phyloP scores from a whole-genome alignment of 2,888 invertebrate genomes.

The Lomographa bimaculata region DNA sequence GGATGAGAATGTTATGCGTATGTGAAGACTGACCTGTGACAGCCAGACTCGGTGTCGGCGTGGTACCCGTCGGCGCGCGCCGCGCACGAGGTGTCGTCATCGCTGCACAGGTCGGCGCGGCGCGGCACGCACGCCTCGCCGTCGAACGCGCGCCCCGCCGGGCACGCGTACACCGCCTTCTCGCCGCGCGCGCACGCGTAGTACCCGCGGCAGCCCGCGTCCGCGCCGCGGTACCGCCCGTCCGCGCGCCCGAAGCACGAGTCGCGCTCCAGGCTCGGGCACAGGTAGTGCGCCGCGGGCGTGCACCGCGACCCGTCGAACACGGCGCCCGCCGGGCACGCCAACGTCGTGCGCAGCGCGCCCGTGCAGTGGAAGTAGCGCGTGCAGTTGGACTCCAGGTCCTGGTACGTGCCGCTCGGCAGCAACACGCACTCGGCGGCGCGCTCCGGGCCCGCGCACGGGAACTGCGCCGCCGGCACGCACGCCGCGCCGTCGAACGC shows the following conservation, averaged over 20 bases:
- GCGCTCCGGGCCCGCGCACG: slow-evolving; percentile 73
- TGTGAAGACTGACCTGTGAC: slow-evolving; percentile 60
- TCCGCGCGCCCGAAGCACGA: slow-evolving; percentile 79
- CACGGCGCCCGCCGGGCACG: slow-evolving; percentile 64
- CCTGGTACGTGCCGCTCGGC: slow-evolving; percentile 81
- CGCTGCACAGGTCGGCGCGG: slow-evolving; percentile 57
- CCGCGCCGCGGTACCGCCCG: slow-evolving; percentile 78
- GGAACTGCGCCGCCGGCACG: slow-evolving; percentile 58
- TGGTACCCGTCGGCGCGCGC: slow-evolving; percentile 82
- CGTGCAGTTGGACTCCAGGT: slow-evolving; percentile 77
- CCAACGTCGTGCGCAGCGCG: slow-evolving; percentile 60
- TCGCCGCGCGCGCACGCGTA: slow-evolving; percentile 82
- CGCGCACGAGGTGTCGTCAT: slow-evolving; percentile 74
- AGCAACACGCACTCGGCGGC: slow-evolving; percentile 70
- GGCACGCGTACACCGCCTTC: slow-evolving; percentile 84
- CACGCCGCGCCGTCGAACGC: slow-evolving; percentile 80
- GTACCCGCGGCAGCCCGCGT: slow-evolving; percentile 83
- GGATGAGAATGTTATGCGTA: too few relatives aligned
- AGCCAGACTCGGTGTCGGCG: slow-evolving; percentile 78
- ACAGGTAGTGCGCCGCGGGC: slow-evolving; percentile 55
- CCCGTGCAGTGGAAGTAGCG: slow-evolving; percentile 78
- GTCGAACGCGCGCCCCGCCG: slow-evolving; percentile 77
- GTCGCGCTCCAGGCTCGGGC: slow-evolving; percentile 75
- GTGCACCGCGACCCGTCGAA: slow-evolving; percentile 77
- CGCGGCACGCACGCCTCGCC: slow-evolving; percentile 79